Conservation (phyloP, 2,113 vertebrate genomes). For the Tragelaphus buxtoni region DNA sequence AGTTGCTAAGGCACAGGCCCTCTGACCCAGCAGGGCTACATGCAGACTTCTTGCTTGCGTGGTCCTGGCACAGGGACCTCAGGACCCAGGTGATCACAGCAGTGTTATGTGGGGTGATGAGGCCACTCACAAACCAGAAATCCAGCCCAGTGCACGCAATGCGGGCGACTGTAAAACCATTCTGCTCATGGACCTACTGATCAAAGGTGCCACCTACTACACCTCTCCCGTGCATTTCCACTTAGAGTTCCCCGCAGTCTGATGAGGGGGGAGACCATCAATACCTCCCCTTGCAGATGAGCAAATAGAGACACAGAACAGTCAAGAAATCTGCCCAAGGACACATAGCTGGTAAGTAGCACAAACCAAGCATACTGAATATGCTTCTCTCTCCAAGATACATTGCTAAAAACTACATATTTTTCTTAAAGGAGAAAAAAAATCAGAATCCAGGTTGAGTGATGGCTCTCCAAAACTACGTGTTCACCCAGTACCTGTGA, state of each 20-base stretch:
- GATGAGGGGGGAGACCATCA: not conserved
- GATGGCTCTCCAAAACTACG: not conserved
- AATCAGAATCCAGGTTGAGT: not conserved
- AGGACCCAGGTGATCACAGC: no score
- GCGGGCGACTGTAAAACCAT: not conserved
- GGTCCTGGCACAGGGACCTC: not conserved
- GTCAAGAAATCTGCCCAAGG: not conserved
- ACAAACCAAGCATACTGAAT: not conserved
- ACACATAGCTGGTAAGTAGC: not conserved
- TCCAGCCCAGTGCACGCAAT: not conserved
- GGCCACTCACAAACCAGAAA: not conserved
- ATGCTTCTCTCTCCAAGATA: not conserved
- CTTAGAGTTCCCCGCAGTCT: not conserved
- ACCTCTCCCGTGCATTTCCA: not conserved
- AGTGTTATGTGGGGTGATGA: rapidly evolving
- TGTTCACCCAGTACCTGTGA: not conserved
- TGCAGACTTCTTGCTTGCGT: not conserved
- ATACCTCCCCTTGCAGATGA: not conserved
- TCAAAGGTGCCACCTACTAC: not conserved
- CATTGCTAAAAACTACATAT: not conserved
- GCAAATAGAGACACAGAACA: not conserved
- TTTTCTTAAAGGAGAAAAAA: not conserved
- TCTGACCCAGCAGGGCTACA: not conserved
- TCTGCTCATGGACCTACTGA: not conserved
- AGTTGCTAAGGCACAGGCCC: not conserved